A percentile compares a stretch with the other conserved stretches of the same genome.
Conservation (phyloP, 2,797 vertebrate genomes). For the Tauraco hartlaubi region DNA sequence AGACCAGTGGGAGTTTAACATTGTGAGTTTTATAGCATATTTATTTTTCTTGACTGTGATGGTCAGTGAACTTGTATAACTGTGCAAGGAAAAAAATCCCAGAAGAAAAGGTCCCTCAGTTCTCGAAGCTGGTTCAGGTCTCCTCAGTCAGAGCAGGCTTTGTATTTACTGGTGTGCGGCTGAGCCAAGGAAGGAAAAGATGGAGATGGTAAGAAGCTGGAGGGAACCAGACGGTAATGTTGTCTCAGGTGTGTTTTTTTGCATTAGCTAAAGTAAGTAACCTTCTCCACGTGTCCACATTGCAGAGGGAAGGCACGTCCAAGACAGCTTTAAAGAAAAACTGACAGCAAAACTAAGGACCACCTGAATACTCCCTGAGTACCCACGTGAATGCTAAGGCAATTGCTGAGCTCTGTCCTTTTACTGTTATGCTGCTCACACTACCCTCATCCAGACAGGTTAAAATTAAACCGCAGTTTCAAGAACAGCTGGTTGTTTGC, state of each 20-base stretch:
- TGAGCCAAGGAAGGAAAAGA: background rate
- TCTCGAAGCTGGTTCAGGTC: background rate
- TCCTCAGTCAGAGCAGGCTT: background rate
- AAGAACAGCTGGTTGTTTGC: background rate
- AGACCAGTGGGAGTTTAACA: background rate
- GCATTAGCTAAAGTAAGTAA: background rate
- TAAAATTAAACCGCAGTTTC: background rate
- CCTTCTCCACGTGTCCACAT: background rate
- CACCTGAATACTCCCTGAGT: background rate
- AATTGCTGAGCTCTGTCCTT: background rate
- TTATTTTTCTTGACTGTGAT: background rate
- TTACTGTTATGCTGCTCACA: background rate
- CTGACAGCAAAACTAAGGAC: background rate
- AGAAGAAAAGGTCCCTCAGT: background rate
- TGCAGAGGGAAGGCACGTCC: background rate
- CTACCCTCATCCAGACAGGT: background rate
- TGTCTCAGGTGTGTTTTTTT: background rate
- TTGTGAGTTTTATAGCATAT: background rate
- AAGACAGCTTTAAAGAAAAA: background rate
- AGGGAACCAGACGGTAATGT: background rate
- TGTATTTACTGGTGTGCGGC: background rate
- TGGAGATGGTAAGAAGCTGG: background rate
- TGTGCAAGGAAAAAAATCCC: background rate
- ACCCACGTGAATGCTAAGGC: background rate
- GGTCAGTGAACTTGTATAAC: background rate